phyloP scores from a whole-genome alignment of 2,797 vertebrate genomes.

The Carcharodon carcharias region DNA sequence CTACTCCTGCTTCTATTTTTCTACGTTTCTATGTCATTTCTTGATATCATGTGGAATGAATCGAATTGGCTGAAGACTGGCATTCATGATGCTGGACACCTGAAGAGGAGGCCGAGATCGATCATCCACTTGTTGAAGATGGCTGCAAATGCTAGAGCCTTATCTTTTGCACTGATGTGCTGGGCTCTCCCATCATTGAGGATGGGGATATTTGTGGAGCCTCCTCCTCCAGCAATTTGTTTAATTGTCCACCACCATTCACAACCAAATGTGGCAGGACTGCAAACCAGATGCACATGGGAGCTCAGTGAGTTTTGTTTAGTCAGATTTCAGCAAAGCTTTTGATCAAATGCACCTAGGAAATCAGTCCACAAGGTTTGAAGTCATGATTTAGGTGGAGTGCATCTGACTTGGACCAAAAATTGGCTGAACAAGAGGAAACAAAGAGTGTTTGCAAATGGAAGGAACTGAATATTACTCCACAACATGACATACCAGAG shows the following conservation, averaged over 20 bases:
- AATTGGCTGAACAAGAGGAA: slow-evolving; percentile 6
- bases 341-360: not conserved
- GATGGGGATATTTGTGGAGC: no score
- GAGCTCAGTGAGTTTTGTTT: not conserved
- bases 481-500: not conserved
- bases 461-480: not conserved
- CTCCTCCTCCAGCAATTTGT: not conserved
- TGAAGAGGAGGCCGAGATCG: no score
- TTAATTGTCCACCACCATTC: not conserved
- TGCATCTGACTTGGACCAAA: not conserved
- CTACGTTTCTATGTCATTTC: no score
- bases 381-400: not conserved
- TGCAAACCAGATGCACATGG: not conserved
- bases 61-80: no score
- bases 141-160: no score
- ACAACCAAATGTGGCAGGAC: not conserved
- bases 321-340: slow-evolving; percentile 4
- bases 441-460: not conserved
- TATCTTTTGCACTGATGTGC: no score
- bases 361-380: not conserved
- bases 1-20: no score
- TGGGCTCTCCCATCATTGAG: no score
- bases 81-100: no score
- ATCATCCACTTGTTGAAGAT: no score
- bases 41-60: no score